Percentiles rank a stretch among this genome's conserved stretches.
Evolutionary conservation across 2,797 vertebrate species (phyloP).

Genomic region (Eulemur coronatus): DNA sequence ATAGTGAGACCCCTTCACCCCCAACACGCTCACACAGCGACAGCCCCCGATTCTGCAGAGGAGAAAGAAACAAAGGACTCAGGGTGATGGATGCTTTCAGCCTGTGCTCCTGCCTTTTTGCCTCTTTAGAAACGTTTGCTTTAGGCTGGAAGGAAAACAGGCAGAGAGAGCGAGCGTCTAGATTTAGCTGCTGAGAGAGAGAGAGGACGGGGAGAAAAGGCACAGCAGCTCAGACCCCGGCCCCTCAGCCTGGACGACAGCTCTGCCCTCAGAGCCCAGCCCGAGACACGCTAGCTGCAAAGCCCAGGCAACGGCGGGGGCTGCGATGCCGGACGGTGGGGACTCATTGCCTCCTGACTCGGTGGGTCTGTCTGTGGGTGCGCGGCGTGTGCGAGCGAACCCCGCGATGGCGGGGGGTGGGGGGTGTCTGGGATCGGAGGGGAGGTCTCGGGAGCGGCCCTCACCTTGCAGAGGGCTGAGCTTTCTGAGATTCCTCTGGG

Average conservation of each 20-base stretch:
- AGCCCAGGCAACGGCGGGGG: not conserved
- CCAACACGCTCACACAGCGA: fast-evolving
- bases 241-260: conserved; percentile 44
- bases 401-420: not conserved
- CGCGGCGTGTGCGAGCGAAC: not conserved
- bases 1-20: not conserved
- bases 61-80: not conserved
- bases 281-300: not conserved
- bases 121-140: not conserved
- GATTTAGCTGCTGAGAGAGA: not conserved
- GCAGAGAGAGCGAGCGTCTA: not conserved
- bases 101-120: not conserved
- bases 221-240: not conserved
- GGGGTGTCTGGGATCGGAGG: not conserved
- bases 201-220: not conserved
- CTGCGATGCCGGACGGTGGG: not conserved
- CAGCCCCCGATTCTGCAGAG: not conserved
- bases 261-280: not conserved
- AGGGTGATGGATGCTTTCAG: too few species aligned
- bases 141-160: not conserved
- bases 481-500: not conserved
- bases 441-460: not conserved
- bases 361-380: not conserved
- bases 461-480: not conserved
- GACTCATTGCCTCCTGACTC: not conserved